These are phyloP conservation scores for Pluvianellus socialis DNA, from an alignment of 2,113 vertebrate genomes.

Conservation along the genomic window DNA sequence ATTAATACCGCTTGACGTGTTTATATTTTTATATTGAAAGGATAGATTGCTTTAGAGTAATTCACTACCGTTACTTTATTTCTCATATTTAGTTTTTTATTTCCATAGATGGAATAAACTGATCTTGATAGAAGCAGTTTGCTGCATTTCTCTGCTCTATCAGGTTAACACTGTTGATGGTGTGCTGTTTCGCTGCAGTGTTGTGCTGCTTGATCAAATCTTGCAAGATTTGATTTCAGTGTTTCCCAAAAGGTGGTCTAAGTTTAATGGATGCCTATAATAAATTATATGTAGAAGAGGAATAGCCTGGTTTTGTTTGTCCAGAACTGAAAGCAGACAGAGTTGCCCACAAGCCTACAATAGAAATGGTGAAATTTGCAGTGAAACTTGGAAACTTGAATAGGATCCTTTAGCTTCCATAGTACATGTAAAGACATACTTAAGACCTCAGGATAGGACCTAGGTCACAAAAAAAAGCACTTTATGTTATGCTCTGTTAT, in stretches of 20 bases:
- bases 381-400: neutral
- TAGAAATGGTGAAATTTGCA: neutral
- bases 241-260: neutral
- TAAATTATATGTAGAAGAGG: neutral
- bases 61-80: neutral
- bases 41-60: neutral
- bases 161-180: neutral
- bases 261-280: neutral
- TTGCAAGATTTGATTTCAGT: too few species aligned
- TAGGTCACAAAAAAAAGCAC: neutral
- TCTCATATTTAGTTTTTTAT: neutral
- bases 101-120: neutral
- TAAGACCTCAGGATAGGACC: neutral
- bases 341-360: neutral
- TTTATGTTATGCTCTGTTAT: neutral
- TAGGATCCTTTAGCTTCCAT: neutral
- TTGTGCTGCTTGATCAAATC: too few species aligned
- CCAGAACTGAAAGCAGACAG: neutral
- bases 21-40: neutral
- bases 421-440: neutral
- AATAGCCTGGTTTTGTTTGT: neutral
- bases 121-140: neutral
- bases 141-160: neutral
- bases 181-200: neutral
- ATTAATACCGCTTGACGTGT: neutral